Evolutionary conservation across 2,888 invertebrate species (phyloP).

Genomic region (Oxycera nigricornis): DNA sequence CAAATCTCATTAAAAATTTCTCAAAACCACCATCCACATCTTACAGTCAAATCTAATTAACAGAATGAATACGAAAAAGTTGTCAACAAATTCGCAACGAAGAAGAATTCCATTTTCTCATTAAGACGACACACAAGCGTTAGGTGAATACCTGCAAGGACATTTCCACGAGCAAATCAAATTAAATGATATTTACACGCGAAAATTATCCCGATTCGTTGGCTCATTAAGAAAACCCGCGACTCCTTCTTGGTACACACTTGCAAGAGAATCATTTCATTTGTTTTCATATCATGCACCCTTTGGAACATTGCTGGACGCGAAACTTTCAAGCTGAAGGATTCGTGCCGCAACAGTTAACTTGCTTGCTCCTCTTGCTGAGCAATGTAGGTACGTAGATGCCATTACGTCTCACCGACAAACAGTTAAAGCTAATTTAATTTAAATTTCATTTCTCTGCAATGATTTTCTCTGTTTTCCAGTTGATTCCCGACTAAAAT

Average conservation of each 20-base stretch:
- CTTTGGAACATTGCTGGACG: neutral
- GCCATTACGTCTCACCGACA: constrained; percentile 10
- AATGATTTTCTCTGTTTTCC: constrained; percentile 6
- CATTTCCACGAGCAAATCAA: constrained; percentile 7
- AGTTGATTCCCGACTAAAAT: neutral
- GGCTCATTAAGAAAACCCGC: constrained; percentile 14
- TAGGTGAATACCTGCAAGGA: neutral
- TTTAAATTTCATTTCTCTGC: constrained; percentile 34
- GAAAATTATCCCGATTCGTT: constrained; percentile 31
- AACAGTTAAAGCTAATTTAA: constrained; percentile 36
- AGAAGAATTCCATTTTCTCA: too few relatives aligned
- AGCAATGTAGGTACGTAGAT: neutral
- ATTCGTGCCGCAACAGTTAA: neutral
- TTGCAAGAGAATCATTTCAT: neutral
- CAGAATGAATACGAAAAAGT: too few relatives aligned
- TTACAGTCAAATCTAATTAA: too few relatives aligned
- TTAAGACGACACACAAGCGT: too few relatives aligned
- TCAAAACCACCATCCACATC: too few relatives aligned
- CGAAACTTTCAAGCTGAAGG: neutral
- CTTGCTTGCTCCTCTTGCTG: neutral
- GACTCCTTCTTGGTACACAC: neutral
- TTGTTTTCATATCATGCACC: constrained; percentile 11
- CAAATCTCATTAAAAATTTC: too few relatives aligned
- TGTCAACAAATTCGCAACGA: too few relatives aligned
- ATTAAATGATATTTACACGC: constrained; percentile 31